phyloP scores from a whole-genome alignment of 2,797 vertebrate genomes.

The Pogonophryne albipinna region DNA sequence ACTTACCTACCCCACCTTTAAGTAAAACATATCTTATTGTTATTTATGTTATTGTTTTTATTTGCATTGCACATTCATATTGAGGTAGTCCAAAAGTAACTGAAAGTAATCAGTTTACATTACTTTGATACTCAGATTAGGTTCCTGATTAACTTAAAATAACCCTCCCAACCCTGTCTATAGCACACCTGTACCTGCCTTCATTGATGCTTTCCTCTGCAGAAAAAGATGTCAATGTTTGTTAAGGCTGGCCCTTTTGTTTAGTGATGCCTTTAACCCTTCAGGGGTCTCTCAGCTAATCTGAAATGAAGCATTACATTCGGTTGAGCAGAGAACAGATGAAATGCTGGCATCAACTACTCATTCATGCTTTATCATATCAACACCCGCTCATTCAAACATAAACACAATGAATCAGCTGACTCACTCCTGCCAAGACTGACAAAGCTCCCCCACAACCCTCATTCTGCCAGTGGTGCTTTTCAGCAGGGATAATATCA shows the following conservation, averaged over 20 bases:
- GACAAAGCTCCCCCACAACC: not conserved
- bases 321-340: not conserved
- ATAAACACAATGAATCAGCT: not conserved
- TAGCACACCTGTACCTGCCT: not conserved
- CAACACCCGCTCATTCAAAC: not conserved
- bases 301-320: conserved; percentile 5
- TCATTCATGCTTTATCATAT: not conserved
- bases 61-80: no score
- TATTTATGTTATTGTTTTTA: no score
- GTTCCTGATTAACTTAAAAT: no score
- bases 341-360: not conserved
- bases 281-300: not conserved
- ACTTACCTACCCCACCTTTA: no score
- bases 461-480: not conserved
- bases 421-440: not conserved
- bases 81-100: no score
- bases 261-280: not conserved
- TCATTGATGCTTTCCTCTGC: not conserved
- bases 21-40: no score
- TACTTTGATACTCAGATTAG: no score
- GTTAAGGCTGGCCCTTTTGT: not conserved
- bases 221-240: not conserved
- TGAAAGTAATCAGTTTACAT: no score
- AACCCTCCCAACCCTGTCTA: no score
- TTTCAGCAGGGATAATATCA: not conserved